Conservation (phyloP, 1,140 invertebrate genomes). For the Aphelenchoides avenae region DNA sequence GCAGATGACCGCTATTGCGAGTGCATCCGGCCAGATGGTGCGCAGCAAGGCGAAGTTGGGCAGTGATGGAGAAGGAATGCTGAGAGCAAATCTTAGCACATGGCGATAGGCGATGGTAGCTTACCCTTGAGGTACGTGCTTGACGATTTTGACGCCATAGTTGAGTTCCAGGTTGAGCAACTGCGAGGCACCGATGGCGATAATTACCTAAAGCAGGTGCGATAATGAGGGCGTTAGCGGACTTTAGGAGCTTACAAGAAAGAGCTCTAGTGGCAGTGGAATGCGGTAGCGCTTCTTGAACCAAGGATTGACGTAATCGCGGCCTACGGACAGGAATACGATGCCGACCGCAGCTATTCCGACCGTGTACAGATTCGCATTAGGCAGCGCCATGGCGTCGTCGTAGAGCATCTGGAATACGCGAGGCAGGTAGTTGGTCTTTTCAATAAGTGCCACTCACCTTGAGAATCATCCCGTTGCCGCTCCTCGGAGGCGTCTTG, state of each 20-base stretch:
- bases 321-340: constrained; percentile 58
- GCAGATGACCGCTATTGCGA: constrained; percentile 64
- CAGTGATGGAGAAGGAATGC: constrained; percentile 59
- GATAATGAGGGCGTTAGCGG: background rate
- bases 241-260: constrained; percentile 61
- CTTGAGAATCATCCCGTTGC: constrained; percentile 52
- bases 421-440: background rate
- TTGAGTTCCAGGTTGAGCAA: constrained; percentile 59
- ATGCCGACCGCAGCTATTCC: constrained; percentile 60
- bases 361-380: constrained; percentile 61
- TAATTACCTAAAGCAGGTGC: constrained; percentile 22
- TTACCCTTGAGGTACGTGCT: constrained; percentile 63
- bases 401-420: constrained; percentile 55
- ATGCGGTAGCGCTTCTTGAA: constrained; percentile 61
- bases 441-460: constrained; percentile 17
- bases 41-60: constrained; percentile 57
- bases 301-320: constrained; percentile 62
- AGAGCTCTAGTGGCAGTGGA: constrained; percentile 63
- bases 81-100: constrained; percentile 35
- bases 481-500: constrained; percentile 41
- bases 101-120: background rate
- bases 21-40: constrained; percentile 53
- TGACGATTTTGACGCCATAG: constrained; percentile 62
- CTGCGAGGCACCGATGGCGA: constrained; percentile 59
- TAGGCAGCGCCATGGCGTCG: constrained; percentile 57